Evolutionary conservation across 1,140 invertebrate species (phyloP), one percentile per base, ranked within the genome.

Genomic region (Drosophila serrata): DNA sequence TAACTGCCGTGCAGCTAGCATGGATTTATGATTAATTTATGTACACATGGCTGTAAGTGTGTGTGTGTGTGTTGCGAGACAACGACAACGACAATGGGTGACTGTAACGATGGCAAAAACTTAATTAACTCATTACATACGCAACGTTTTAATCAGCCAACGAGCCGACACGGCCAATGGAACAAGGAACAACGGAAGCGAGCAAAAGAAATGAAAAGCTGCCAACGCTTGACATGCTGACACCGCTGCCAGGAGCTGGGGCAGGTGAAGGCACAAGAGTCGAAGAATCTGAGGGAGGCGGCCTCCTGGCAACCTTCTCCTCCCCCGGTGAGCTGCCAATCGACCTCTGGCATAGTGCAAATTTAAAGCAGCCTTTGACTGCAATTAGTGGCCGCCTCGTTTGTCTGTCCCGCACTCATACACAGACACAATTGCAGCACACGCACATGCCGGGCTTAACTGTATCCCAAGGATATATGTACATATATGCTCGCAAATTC

Each of bases 51-150:
- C 59, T 45, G 42, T 67, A 58, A 57, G 45, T 58, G 46, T 49
- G 42, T 46, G 13, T 19, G 24, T 46, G 9, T 46, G 15, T 49
- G 42, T 43, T 33, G 48, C 43, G 55, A 35, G 37, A 53, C 45
- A 75, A 55, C 55, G 59, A 58, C 31, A 53, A 51, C 43, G 59
- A 62, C 33, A 56, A 43, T 43, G 46, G 43, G 73, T 42, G 49
- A 64, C 58, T 43, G 63, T 37, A 67, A 74, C 49, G 67, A 62
- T 81, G 81, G 85, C 75, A 87, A 87, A 84, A 92, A 82, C 90
- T 91, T 92, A 92, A 92, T 92, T 92, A 92, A 92, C 90, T 91
- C 90, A 92, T 92, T 92, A 91, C 81, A 86, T 86, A 86, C 86
- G 78, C 85, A 85, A 74, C 70, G 77, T 85, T 90, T 88, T 88